phyloP scores from a whole-genome alignment of 1,140 invertebrate genomes.

The Panulirus ornatus region DNA sequence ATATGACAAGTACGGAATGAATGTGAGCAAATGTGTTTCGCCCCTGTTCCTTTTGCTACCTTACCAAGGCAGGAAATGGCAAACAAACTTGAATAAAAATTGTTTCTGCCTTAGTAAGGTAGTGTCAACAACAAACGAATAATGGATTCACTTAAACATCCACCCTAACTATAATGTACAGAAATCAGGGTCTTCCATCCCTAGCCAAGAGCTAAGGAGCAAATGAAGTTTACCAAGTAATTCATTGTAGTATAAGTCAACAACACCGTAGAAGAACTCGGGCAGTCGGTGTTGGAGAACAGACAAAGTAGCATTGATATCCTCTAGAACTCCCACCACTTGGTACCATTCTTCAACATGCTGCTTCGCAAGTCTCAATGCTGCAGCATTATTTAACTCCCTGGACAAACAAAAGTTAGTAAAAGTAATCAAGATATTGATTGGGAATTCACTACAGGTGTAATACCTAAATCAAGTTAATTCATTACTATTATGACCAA shows the following conservation, averaged over 20 bases:
- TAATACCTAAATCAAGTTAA: too few relatives aligned
- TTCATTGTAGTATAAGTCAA: constrained; percentile 80
- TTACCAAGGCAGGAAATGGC: too few relatives aligned
- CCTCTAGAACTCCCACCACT: constrained; percentile 77
- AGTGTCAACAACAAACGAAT: too few relatives aligned
- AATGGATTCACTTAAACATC: neutral
- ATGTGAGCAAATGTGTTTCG: too few relatives aligned
- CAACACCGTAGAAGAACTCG: constrained; percentile 82
- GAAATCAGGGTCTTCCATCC: neutral
- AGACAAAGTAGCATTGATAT: constrained; percentile 76
- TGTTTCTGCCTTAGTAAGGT: too few relatives aligned
- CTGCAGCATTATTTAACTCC: constrained; percentile 76
- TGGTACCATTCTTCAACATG: constrained; percentile 77
- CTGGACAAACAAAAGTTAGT: too few relatives aligned
- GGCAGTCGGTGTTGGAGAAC: constrained; percentile 79
- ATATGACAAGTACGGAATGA: too few relatives aligned
- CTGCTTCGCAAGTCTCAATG: constrained; percentile 76
- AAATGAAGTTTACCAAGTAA: constrained; percentile 80
- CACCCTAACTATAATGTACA: neutral
- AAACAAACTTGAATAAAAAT: too few relatives aligned
- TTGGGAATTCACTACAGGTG: too few relatives aligned
- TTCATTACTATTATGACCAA: too few relatives aligned
- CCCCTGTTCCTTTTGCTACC: too few relatives aligned
- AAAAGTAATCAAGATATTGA: too few relatives aligned
- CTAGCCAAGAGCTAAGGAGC: neutral